These are phyloP conservation scores for Pyrocephalus nanus DNA, from an alignment of 2,797 vertebrate genomes.

Conservation along the genomic window DNA sequence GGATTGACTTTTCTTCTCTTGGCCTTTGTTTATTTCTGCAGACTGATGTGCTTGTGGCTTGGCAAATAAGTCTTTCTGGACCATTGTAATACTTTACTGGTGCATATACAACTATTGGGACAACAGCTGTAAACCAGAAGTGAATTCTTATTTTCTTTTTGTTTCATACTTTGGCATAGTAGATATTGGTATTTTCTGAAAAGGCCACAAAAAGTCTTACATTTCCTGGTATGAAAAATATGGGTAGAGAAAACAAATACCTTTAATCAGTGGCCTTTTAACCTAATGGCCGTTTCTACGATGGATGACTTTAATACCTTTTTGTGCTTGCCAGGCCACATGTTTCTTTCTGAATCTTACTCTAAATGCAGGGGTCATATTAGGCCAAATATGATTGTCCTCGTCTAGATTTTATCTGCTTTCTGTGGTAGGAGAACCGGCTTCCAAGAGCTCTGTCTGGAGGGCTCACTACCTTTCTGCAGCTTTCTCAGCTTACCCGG, in stretches of 20 bases:
- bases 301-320: not conserved
- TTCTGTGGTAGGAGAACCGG: not conserved
- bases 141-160: conserved; percentile 42
- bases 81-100: conserved; percentile 45
- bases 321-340: conserved; percentile 3
- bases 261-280: conserved; percentile 8
- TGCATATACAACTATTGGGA: conserved; percentile 35
- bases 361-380: conserved; percentile 26
- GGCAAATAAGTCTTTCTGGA: conserved; percentile 37
- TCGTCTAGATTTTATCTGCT: conserved; percentile 41
- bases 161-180: conserved; percentile 18
- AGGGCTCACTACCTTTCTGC: conserved; percentile 8
- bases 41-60: conserved; percentile 60
- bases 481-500: not conserved
- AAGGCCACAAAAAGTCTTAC: conserved; percentile 17
- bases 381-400: conserved; percentile 35
- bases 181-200: conserved; percentile 42
- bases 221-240: conserved; percentile 42
- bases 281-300: not conserved
- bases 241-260: conserved; percentile 31
- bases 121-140: conserved; percentile 63
- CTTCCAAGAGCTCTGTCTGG: not conserved
- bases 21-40: conserved; percentile 49
- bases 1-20: conserved; percentile 15
- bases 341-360: conserved; percentile 26